Percentiles rank a stretch among this genome's conserved stretches.
These are phyloP conservation scores for Microplitis manilae DNA, from an alignment of 2,888 invertebrate genomes.

Conservation along the genomic window DNA sequence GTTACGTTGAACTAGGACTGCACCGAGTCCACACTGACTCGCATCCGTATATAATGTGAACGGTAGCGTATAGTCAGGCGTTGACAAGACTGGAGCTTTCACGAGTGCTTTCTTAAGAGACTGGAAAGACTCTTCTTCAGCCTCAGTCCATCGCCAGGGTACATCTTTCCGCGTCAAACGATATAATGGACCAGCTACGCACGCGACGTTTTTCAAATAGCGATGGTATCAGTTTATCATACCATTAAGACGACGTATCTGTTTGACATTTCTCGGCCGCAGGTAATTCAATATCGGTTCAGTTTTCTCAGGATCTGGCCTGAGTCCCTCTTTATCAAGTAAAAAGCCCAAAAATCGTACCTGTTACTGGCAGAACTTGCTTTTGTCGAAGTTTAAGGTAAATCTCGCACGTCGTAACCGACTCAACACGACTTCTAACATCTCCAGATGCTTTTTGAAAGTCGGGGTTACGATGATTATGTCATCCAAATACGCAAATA, in stretches of 20 bases:
- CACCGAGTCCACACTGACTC: constrained; percentile 40
- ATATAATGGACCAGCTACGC: background rate
- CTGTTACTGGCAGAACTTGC: no score
- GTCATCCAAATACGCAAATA: background rate
- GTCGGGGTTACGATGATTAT: background rate
- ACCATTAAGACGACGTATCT: no score
- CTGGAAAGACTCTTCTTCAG: background rate
- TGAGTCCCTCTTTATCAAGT: no score
- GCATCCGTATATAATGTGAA: constrained; percentile 51
- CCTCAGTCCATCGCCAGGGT: background rate
- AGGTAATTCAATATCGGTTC: no score
- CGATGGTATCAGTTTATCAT: no score
- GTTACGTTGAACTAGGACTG: constrained; percentile 33
- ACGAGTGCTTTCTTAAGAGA: background rate
- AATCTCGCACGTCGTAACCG: no score
- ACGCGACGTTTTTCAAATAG: no score
- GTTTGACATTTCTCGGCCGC: no score
- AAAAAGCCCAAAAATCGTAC: no score
- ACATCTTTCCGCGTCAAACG: background rate
- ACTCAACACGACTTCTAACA: background rate
- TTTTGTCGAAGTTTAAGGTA: no score
- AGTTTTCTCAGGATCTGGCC: no score
- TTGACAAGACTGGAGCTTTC: background rate
- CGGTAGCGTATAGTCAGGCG: constrained; percentile 36
- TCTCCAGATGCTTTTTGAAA: background rate